These are phyloP conservation scores for Aethes cnicana DNA, from an alignment of 2,888 invertebrate species.

Conservation along the genomic window DNA sequence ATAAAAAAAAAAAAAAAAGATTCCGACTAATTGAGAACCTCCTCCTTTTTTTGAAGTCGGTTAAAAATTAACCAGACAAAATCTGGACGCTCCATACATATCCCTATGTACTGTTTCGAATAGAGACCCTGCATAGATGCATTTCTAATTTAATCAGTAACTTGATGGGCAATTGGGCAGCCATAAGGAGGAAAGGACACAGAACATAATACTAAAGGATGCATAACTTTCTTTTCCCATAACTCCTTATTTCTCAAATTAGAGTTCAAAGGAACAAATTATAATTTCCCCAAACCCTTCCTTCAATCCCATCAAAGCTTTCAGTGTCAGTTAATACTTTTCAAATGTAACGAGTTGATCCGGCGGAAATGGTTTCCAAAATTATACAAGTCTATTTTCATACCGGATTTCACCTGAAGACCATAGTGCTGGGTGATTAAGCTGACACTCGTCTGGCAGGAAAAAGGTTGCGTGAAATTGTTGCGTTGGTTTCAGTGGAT, in stretches of 20 bases:
- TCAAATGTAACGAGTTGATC: conserved; percentile 62
- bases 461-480: conserved; percentile 9
- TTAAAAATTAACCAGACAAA: too few species aligned
- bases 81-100: too few species aligned
- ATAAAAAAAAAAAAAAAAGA: too few species aligned
- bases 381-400: conserved; percentile 32
- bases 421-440: conserved; percentile 11
- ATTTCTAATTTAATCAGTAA: neutral
- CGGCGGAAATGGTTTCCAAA: conserved; percentile 60
- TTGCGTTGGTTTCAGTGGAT: conserved; percentile 33
- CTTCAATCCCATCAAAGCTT: conserved; percentile 59
- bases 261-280: conserved; percentile 25
- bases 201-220: too few species aligned
- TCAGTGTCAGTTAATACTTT: conserved; percentile 66
- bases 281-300: conserved; percentile 40
- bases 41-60: too few species aligned
- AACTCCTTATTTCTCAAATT: conserved; percentile 5
- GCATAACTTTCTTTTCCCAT: too few species aligned
- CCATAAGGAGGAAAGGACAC: too few species aligned
- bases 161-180: too few species aligned
- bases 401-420: conserved; percentile 1
- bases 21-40: too few species aligned
- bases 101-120: too few species aligned
- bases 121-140: neutral
- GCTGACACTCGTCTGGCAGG: conserved; percentile 8